These are phyloP conservation scores for Periophthalmus modestus DNA, from an alignment of 2,113 vertebrate species.

Conservation along the genomic window DNA sequence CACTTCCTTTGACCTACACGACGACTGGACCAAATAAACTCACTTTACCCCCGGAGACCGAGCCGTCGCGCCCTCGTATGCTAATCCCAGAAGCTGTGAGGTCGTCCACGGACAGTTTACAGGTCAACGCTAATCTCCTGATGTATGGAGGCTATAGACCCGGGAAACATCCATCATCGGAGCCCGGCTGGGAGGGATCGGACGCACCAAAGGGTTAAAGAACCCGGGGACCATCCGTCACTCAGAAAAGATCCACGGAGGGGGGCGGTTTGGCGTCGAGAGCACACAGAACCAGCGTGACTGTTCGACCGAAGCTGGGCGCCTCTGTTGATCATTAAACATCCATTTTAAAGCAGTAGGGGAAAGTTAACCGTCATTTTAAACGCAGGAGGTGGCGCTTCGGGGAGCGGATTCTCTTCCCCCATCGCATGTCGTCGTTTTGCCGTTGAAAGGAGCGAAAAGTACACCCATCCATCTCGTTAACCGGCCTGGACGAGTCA, in stretches of 20 bases:
- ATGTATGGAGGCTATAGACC: constrained; percentile 76
- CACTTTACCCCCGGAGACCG: constrained; percentile 65
- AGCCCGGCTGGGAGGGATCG: constrained; percentile 62
- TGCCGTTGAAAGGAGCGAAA: constrained; percentile 26
- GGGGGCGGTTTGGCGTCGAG: constrained; percentile 38
- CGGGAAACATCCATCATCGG: constrained; percentile 74
- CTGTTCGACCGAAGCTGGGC: constrained; percentile 52
- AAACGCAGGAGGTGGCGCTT: constrained; percentile 57
- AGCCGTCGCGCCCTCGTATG: constrained; percentile 69
- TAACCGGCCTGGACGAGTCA: constrained; percentile 52
- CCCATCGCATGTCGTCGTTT: constrained; percentile 31
- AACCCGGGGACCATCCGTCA: constrained; percentile 74
- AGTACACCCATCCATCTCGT: constrained; percentile 45
- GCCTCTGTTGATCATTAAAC: constrained; percentile 75
- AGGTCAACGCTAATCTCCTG: constrained; percentile 81
- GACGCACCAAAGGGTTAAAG: constrained; percentile 72
- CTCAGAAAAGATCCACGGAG: no score
- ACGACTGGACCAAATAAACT: constrained; percentile 11
- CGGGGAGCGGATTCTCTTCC: constrained; percentile 21
- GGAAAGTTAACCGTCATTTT: constrained; percentile 76
- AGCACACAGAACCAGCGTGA: constrained; percentile 45
- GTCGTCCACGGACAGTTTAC: constrained; percentile 66
- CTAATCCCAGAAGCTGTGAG: constrained; percentile 73
- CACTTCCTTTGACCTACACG: background rate
- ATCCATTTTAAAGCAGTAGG: constrained; percentile 74